phyloP scores from a whole-genome alignment of 2,113 vertebrate species.

The Toxostoma redivivum region DNA sequence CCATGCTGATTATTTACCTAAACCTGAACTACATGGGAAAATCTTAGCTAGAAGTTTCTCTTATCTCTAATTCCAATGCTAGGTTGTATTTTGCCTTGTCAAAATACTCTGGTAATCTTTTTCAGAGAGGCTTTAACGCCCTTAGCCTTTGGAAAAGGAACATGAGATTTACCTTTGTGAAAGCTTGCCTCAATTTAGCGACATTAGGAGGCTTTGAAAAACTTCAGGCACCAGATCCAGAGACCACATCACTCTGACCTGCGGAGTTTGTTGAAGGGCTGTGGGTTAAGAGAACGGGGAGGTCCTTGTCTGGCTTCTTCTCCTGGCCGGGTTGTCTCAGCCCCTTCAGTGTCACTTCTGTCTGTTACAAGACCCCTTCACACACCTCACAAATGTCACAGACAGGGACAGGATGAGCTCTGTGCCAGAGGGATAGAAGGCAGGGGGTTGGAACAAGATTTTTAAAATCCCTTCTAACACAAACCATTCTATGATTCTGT shows the following conservation, averaged over 20 bases:
- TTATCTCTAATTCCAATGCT: not conserved
- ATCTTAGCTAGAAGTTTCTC: not conserved
- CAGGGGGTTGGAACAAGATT: not conserved
- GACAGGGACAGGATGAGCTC: not conserved
- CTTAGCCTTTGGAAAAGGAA: not conserved
- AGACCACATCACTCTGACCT: not conserved
- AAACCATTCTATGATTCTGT: not conserved
- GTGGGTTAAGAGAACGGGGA: not conserved
- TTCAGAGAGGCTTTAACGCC: not conserved
- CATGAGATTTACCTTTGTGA: not conserved
- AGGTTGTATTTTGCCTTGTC: not conserved
- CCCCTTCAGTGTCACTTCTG: not conserved
- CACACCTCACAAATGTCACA: not conserved
- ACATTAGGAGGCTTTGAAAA: not conserved
- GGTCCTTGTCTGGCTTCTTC: not conserved
- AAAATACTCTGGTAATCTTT: not conserved
- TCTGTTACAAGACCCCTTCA: not conserved
- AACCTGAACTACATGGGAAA: not conserved
- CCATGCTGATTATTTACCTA: not conserved
- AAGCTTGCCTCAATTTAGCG: not conserved
- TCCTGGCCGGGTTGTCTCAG: not conserved
- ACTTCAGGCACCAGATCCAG: not conserved
- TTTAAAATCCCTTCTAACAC: not conserved
- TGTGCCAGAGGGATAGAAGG: not conserved
- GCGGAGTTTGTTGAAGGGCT: not conserved